A percentile compares a stretch with the other conserved stretches of the same genome.
These are phyloP conservation scores for Andrena bucephala DNA, from an alignment of 2,888 invertebrate species.

Conservation along the genomic window DNA sequence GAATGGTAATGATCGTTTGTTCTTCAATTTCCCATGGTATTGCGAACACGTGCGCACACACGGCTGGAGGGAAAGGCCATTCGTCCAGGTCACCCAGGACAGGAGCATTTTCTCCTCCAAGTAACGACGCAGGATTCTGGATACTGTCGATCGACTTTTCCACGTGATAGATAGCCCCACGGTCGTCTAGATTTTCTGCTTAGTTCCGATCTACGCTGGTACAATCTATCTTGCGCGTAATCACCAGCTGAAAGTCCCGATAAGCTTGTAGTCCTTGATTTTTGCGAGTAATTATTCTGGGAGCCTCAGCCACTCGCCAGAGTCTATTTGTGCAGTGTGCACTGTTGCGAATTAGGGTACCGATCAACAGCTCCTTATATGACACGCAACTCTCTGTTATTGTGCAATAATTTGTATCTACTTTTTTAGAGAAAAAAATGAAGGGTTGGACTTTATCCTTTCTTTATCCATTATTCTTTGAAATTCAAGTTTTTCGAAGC, in stretches of 20 bases:
- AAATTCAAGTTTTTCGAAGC: too few relatives aligned
- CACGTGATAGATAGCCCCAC: constrained; percentile 62
- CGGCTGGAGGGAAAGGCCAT: constrained; percentile 20
- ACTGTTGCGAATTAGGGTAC: too few relatives aligned
- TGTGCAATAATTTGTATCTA: too few relatives aligned
- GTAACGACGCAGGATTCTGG: constrained; percentile 51
- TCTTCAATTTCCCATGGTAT: constrained; percentile 55
- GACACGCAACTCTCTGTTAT: too few relatives aligned
- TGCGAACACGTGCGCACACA: constrained; percentile 12
- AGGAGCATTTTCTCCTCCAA: constrained; percentile 42
- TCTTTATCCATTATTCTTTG: too few relatives aligned
- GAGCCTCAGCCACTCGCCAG: not conserved
- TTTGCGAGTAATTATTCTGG: not conserved
- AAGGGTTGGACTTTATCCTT: too few relatives aligned
- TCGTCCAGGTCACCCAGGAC: constrained; percentile 42
- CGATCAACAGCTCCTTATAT: too few relatives aligned
- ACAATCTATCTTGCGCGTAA: constrained; percentile 44
- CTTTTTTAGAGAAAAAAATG: too few relatives aligned
- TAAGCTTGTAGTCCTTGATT: constrained; percentile 19
- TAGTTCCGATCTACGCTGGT: constrained; percentile 34
- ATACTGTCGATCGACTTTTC: constrained; percentile 52
- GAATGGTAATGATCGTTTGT: constrained; percentile 44
- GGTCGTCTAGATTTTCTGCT: constrained; percentile 59
- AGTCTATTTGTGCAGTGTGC: not conserved
- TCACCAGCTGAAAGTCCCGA: constrained; percentile 44